These are phyloP conservation scores for Temnothorax unifasciatus DNA, from an alignment of 2,888 invertebrate genomes.

Conservation along the genomic window DNA sequence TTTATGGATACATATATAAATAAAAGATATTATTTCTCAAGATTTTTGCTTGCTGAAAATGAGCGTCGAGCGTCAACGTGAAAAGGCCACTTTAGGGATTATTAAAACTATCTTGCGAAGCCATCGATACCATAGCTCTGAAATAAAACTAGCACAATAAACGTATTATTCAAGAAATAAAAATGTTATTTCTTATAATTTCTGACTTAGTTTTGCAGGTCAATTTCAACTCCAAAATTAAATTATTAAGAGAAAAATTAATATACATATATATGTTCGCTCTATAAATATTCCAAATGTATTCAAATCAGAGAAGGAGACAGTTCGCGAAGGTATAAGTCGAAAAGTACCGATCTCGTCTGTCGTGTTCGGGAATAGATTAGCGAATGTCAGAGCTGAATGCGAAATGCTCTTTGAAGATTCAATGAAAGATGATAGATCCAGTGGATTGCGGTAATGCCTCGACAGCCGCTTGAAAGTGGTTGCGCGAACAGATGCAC, in stretches of 20 bases:
- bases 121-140: not conserved
- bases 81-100: too few relatives aligned
- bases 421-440: slow-evolving; percentile 57
- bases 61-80: too few relatives aligned
- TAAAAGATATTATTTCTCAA: too few relatives aligned
- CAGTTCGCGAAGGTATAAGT: slow-evolving; percentile 25
- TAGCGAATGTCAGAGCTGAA: slow-evolving; percentile 53
- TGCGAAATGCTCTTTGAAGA: slow-evolving; percentile 55
- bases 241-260: not conserved
- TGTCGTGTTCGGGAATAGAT: slow-evolving; percentile 53
- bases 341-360: slow-evolving; percentile 34
- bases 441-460: slow-evolving; percentile 45
- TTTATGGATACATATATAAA: too few relatives aligned
- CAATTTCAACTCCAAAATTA: not conserved
- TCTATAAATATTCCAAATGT: not conserved
- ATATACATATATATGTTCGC: not conserved
- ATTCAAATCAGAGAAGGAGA: not conserved
- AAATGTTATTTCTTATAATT: not conserved
- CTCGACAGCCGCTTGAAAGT: slow-evolving; percentile 47
- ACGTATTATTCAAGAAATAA: not conserved
- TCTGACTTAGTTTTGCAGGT: not conserved
- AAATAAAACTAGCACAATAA: not conserved
- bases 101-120: not conserved
- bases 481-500: slow-evolving; percentile 43
- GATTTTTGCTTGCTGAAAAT: too few relatives aligned